Conservation (phyloP, 2,113 vertebrate species). For the mouse (Mus musculus) region DNA sequence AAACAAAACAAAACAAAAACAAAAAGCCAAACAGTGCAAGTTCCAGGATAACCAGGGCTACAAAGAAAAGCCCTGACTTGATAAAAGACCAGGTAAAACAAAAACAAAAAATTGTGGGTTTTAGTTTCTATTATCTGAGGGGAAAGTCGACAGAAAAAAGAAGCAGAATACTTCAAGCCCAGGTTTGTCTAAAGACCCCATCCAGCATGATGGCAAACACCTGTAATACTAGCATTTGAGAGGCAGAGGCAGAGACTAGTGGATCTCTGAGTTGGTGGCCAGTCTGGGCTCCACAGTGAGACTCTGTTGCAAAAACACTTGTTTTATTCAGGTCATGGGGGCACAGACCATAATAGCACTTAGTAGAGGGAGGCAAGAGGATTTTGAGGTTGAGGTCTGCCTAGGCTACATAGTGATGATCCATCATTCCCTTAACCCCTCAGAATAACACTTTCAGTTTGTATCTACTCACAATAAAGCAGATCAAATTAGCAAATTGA, state of each 20-base stretch:
- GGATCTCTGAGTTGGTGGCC: not conserved
- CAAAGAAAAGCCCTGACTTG: not conserved
- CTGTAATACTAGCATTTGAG: not conserved
- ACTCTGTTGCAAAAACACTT: not conserved
- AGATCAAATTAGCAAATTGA: not conserved
- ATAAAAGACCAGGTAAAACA: not conserved
- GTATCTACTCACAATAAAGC: not conserved
- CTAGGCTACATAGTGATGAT: not conserved
- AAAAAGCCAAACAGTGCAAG: not conserved
- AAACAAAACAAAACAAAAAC: too few relatives aligned
- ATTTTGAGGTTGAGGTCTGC: not conserved
- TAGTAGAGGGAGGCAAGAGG: not conserved
- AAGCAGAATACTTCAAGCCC: not conserved
- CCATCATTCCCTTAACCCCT: not conserved
- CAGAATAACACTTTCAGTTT: not conserved
- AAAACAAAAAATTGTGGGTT: not conserved
- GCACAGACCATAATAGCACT: not conserved
- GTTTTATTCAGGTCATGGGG: not conserved
- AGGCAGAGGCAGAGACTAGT: not conserved
- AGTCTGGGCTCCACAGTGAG: not conserved
- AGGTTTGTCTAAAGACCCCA: not conserved
- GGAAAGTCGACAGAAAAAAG: not conserved
- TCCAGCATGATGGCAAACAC: not conserved
- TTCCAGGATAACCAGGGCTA: not conserved
- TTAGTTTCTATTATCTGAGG: not conserved